Conservation (phyloP, 2,113 vertebrate genomes). For the Pteropus alecto region DNA sequence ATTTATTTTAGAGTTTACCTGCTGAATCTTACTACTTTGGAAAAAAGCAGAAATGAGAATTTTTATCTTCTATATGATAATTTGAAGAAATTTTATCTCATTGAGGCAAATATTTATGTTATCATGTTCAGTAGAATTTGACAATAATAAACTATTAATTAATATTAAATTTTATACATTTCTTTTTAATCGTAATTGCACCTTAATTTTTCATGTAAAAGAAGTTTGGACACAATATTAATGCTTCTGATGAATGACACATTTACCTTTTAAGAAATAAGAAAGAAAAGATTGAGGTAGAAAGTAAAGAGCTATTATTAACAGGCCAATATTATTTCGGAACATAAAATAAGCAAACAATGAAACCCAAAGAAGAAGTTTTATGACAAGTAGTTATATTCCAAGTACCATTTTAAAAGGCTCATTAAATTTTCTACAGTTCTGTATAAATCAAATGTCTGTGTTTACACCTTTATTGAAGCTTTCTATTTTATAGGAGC, state of each 20-base stretch:
- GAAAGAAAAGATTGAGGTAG: background rate
- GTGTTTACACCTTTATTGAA: slow-evolving; percentile 62
- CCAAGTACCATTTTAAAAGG: slow-evolving; percentile 71
- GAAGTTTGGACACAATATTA: background rate
- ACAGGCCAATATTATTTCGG: slow-evolving; percentile 57
- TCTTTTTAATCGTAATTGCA: background rate
- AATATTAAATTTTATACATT: background rate
- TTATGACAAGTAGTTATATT: slow-evolving; percentile 69
- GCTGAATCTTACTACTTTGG: background rate
- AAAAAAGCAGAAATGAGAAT: background rate
- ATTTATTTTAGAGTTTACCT: background rate
- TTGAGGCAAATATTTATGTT: background rate
- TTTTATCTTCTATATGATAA: background rate
- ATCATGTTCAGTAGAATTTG: background rate
- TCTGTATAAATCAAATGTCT: slow-evolving; percentile 68
- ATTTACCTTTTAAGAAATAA: background rate
- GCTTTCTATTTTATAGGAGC: slow-evolving; percentile 49
- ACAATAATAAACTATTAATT: background rate
- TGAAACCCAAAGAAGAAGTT: slow-evolving; percentile 68
- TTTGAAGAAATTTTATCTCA: background rate
- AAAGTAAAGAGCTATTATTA: slow-evolving; percentile 62
- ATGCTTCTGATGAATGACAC: background rate
- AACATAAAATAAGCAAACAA: slow-evolving; percentile 75
- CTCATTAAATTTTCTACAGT: slow-evolving; percentile 73
- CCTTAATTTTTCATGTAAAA: background rate